Evolutionary conservation across 2,797 vertebrate species (phyloP), one percentile per base, ranked within the genome.

Genomic region (Melanogrammus aeglefinus): DNA sequence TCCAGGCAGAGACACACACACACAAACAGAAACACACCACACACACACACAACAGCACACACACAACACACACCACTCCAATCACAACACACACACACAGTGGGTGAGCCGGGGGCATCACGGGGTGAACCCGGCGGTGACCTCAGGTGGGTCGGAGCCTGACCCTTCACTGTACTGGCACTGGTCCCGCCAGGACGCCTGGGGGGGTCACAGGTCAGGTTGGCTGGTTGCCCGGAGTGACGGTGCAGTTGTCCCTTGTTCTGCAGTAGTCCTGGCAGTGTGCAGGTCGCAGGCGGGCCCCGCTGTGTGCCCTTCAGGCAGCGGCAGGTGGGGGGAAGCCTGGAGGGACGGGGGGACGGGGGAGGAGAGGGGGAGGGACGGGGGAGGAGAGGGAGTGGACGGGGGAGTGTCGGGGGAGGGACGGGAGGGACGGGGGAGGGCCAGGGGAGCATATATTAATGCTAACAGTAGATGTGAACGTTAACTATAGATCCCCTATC

Each of bases 81-180:
- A n/a, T n/a, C n/a, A n/a, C n/a, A n/a, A 39, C 44, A 47, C 44
- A 47, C 44, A 47, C 44, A 47, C 44, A 47, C 44, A 14, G 1
- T 36, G 5, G 35, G 47, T 57, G 47, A 57, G 47, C 38, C 1
- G 7, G 14, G 10, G 12, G 41, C 41, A 44, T 13, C n/a, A n/a
- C 41, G 3, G 41, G 12, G 41, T 9, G 41, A 44, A 14, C 38
- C 1, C 38, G 1, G 38, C 8, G 38, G 41, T 16, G 41, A 13
- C 41, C 41, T 44, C 12, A 16, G n/a, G n/a, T n/a, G 13, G 0
- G 41, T 2, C 12, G 41, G 12, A 1, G 41, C 41, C 12, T 44
- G 16, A 96, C 97, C n/a, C n/a, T n/a, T 97, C 91, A 98, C 97
- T 92, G 91, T 95, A 98, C 86, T 98, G 97, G 93, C 97, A 99